Conservation (phyloP, 1,140 invertebrate species). For the Potamilus streckersoni region DNA sequence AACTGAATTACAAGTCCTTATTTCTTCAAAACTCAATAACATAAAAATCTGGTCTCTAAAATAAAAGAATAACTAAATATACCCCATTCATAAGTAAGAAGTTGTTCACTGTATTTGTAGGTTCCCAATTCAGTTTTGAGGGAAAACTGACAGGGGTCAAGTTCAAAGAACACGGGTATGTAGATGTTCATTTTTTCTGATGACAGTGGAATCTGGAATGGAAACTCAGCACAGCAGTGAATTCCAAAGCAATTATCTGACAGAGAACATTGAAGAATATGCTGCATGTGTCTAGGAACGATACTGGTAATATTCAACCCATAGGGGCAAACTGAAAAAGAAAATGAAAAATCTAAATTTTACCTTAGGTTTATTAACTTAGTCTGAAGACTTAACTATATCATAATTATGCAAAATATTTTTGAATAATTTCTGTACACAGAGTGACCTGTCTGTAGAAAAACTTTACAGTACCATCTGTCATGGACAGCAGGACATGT, state of each 20-base stretch:
- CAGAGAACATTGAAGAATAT: conserved; percentile 37
- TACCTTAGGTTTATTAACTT: no score
- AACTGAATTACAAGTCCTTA: no score
- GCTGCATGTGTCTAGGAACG: conserved; percentile 15
- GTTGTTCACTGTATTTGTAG: conserved; percentile 13
- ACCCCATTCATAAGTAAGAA: conserved; percentile 32
- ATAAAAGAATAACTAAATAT: not conserved
- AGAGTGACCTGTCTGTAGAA: no score
- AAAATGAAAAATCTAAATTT: no score
- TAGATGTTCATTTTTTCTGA: conserved; percentile 12
- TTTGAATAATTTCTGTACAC: no score
- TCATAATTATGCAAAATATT: no score
- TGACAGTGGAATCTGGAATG: conserved; percentile 34
- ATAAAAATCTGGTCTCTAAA: no score
- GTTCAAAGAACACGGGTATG: conserved; percentile 32
- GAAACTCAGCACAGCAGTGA: conserved; percentile 39
- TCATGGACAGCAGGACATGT: no score
- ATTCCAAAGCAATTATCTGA: conserved; percentile 39
- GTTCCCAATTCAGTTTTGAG: conserved; percentile 33
- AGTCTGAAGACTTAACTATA: no score
- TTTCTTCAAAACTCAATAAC: no score
- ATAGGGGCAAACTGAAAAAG: no score
- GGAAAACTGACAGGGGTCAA: conserved; percentile 38
- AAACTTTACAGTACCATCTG: no score
- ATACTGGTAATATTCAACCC: not conserved